Evolutionary conservation across 1,140 invertebrate genomes (phyloP).

Genomic region (Littorina saxatilis): DNA sequence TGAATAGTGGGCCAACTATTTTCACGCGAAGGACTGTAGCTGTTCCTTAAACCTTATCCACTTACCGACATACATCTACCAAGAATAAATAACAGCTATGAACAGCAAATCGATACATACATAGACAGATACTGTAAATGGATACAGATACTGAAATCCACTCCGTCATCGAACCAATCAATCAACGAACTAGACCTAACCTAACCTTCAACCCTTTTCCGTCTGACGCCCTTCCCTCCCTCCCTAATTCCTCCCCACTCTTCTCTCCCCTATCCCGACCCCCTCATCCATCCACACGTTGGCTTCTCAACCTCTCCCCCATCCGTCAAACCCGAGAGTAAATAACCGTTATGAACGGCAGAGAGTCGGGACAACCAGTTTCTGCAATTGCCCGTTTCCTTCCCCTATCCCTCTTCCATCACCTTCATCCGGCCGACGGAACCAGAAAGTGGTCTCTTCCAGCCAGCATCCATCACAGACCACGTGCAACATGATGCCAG

Average conservation of each 20-base stretch:
- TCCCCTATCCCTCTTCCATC: neutral
- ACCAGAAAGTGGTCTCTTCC: slow-evolving; percentile 9
- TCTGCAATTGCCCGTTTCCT: slow-evolving; percentile 15
- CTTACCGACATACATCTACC: too few relatives aligned
- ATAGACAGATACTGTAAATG: too few relatives aligned
- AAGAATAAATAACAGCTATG: too few relatives aligned
- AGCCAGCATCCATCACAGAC: neutral
- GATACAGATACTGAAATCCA: too few relatives aligned
- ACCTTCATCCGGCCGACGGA: neutral
- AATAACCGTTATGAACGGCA: slow-evolving; percentile 22
- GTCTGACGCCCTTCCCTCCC: neutral
- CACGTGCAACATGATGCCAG: neutral
- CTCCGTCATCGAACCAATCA: too few relatives aligned
- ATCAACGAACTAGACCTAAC: neutral
- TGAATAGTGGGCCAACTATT: too few relatives aligned
- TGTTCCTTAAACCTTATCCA: too few relatives aligned
- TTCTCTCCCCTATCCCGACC: neutral
- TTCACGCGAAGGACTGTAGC: too few relatives aligned
- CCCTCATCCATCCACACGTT: neutral
- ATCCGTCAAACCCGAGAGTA: slow-evolving; percentile 20
- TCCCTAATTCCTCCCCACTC: neutral
- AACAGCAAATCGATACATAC: too few relatives aligned
- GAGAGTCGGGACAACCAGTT: neutral
- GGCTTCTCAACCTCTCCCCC: neutral
- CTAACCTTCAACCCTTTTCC: neutral